Base-by-base conservation (phyloP, 2,797 vertebrate species). In the Propithecus deckenii region DNA sequence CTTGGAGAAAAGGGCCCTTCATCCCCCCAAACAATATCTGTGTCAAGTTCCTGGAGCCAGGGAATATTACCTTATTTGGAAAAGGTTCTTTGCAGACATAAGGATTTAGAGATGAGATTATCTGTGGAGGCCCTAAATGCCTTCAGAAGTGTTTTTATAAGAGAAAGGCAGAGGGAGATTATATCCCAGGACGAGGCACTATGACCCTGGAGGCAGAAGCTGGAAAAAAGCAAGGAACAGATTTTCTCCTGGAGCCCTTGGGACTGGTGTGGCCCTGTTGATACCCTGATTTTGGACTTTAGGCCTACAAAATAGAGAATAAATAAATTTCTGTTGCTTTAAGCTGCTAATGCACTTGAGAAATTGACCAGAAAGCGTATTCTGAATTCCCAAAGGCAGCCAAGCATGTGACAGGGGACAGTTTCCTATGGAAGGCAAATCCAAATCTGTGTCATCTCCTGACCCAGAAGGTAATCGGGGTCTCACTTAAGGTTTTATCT, bases 21-120 rank as follows among this genome's bases (percentile, higher is more conserved):
- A 59, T 12, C 6, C 43, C 20, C 15, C 28, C 11, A 17, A 35
- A 91, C 69, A 25, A 63, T 38, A 46, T 30, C 32, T 52, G 5
- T 1, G 5, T 59, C 7, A 83, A 35, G 83, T 69, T 20, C 18
- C 50, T 91, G 25, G 32, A 76, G 63, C 22, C 25, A 69, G 23
- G 17, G 59, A 85, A 63, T 91, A 13, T 14, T 84, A 55, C 46
- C 59, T 55, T 83, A 46, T 55, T 96, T 89, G 86, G 76, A 63
- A 61, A 85, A 92, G 15, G 11, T 7, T 46, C 41, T 92, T 84
- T 94, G 11, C 7, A 18, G 65, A 57, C 30, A 38, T 22, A 91
- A 86, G 55, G 63, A 43, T 63, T 84, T 78, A 79, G 74, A 87
- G 46, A 55, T 57, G 72, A 57, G 41, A 43, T 52, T 46, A 55